Evolutionary conservation across 2,888 invertebrate species (phyloP), one percentile per base, ranked within the genome.

Genomic region (Cheilosia grossa): DNA sequence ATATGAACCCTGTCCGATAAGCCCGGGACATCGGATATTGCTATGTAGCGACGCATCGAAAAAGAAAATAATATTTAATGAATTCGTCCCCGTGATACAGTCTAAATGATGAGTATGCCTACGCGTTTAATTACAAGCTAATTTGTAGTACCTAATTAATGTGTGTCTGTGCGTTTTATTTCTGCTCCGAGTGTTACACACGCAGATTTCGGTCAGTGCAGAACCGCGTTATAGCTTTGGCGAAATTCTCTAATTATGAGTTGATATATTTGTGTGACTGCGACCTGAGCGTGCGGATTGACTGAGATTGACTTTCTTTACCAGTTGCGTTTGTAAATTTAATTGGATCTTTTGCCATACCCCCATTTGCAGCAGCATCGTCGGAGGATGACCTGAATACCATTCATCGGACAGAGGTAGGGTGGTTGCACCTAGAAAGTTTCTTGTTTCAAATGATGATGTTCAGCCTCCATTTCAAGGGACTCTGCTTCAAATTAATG

Each of bases 131-230:
- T 83, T 66, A 83, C 74, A 54, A 79, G 58, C 83, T 83, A 79
- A 83, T 83, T 83, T 83, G 83, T 59, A 74, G 79, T 83, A n/a
- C n/a, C n/a, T n/a, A 79, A 83, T 83, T 83, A 83, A 69, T 70
- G 72, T 70, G 70, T 70, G 70, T 59, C 51, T 79, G 70, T 72
- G 78, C 49, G 56, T 63, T 82, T 72, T 66, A 40, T 70, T 70
- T 82, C 58, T 63, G 51, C 47, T 61, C 44, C 24, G 49, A 17
- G 59, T 72, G 75, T 64, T 59, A 58, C 74, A 70, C 6, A 51
- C 21, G 21, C 21, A 27, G n/a, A n/a, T 72, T 61, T 61, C 63
- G 47, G 53, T 42, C 66, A 75, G 4, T 2, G 75, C 49, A 81
- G 51, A 74, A 63, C 58, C 54, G 51, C 27, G 21, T 63, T 56